A percentile compares a stretch with the other conserved stretches of the same genome.
Evolutionary conservation across 2,888 invertebrate genomes (phyloP).

Genomic region (Cancer borealis): DNA sequence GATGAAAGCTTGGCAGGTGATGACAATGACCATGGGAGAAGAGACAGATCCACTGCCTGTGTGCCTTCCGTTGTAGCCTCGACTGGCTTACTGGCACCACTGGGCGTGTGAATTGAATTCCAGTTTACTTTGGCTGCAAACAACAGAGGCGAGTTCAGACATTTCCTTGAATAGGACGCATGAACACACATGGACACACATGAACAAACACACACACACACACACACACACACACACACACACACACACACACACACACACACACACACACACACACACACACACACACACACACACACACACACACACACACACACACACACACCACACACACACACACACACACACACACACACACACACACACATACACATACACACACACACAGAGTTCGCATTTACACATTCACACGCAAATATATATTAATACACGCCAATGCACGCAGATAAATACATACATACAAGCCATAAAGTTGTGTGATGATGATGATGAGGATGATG

Average conservation of each 20-base stretch:
- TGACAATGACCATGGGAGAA: background rate
- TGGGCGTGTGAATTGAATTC: background rate
- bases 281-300: background rate
- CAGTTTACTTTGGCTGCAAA: background rate
- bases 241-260: too few relatives aligned
- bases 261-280: too few relatives aligned
- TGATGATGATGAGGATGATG: too few relatives aligned
- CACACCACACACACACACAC: background rate
- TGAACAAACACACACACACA: too few relatives aligned
- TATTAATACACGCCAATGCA: background rate
- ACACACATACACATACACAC: too few relatives aligned
- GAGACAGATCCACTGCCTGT: background rate
- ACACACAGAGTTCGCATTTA: too few relatives aligned
- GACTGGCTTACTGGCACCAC: background rate
- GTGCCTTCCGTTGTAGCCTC: background rate
- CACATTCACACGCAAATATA: background rate
- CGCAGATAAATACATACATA: too few relatives aligned
- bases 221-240: too few relatives aligned
- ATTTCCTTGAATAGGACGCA: background rate
- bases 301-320: background rate
- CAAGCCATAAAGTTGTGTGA: too few relatives aligned
- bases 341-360: too few relatives aligned
- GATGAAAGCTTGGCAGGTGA: background rate
- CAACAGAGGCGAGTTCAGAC: background rate
- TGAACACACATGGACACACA: background rate